Evolutionary conservation across 2,113 vertebrate genomes (phyloP).

Genomic region (Sapajus apella): DNA sequence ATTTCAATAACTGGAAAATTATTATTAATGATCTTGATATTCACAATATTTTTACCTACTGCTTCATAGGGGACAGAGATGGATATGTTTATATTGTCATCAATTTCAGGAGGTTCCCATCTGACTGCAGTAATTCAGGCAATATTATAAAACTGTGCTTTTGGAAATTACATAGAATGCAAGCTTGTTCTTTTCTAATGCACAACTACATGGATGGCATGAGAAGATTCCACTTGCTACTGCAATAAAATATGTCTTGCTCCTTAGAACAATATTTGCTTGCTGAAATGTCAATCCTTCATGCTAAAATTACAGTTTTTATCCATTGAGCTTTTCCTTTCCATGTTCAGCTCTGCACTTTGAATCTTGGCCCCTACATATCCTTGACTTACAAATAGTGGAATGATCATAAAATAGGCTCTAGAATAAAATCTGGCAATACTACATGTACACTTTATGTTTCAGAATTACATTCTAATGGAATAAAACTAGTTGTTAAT

Average conservation of each 20-base stretch:
- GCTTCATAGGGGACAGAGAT: not conserved
- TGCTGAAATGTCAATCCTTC: not conserved
- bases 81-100: not conserved
- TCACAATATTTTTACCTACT: conserved; percentile 14
- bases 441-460: not conserved
- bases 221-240: not conserved
- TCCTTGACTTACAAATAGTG: not conserved
- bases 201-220: not conserved
- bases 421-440: not conserved
- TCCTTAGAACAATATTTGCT: not conserved
- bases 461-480: not conserved
- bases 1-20: not conserved
- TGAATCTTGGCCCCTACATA: not conserved
- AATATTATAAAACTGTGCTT: not conserved
- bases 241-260: not conserved
- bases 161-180: not conserved
- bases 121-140: not conserved
- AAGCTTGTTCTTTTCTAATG: not conserved
- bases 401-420: not conserved
- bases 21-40: conserved; percentile 43
- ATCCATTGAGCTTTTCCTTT: not conserved
- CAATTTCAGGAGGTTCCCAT: not conserved
- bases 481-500: not conserved
- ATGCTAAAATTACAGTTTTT: not conserved
- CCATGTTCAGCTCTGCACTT: not conserved